Percentiles rank a stretch among this genome's conserved stretches.
phyloP scores from a whole-genome alignment of 2,797 vertebrate species.

The Pseudomugil gertrudae region DNA sequence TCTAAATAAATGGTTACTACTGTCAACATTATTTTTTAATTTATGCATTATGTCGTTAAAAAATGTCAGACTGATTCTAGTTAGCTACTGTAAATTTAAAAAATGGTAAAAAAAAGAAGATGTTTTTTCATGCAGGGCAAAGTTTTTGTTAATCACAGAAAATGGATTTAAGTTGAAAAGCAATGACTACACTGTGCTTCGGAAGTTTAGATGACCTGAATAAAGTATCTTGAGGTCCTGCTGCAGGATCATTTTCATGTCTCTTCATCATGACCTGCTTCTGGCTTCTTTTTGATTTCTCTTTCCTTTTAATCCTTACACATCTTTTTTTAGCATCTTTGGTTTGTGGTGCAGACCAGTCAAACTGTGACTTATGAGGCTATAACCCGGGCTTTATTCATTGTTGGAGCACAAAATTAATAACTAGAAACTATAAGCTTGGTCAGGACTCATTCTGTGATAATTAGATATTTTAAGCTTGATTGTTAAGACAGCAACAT shows the following conservation, averaged over 20 bases:
- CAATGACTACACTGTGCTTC: not conserved
- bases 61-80: not conserved
- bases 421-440: not conserved
- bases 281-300: not conserved
- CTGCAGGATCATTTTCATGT: slow-evolving; percentile 1
- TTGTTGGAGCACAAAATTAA: not conserved
- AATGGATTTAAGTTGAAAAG: not conserved
- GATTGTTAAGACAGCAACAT: not conserved
- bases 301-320: not conserved
- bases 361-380: not conserved
- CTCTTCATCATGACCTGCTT: not conserved
- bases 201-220: not conserved
- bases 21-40: too few relatives aligned
- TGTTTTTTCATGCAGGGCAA: not conserved
- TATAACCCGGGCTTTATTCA: not conserved
- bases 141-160: too few relatives aligned
- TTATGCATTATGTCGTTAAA: too few relatives aligned
- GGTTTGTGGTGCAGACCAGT: not conserved
- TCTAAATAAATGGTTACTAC: not conserved
- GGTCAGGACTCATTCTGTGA: not conserved
- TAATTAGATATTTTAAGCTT: not conserved
- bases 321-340: not conserved
- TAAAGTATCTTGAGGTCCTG: not conserved
- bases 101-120: too few relatives aligned
- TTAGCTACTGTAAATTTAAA: not conserved